These are phyloP conservation scores for Corapipo altera DNA, from an alignment of 2,113 vertebrate species.

Conservation along the genomic window DNA sequence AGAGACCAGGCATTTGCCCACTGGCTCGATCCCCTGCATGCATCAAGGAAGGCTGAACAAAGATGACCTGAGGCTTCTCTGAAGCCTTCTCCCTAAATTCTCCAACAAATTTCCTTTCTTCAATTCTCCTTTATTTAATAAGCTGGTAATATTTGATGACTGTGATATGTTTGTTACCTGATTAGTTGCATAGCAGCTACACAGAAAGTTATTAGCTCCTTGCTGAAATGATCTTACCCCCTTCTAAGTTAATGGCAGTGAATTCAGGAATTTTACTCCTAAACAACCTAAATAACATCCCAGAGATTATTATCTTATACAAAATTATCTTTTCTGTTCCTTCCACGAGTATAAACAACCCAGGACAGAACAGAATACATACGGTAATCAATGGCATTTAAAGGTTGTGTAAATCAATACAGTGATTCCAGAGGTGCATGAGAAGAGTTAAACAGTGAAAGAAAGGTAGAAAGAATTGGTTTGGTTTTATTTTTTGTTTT, in stretches of 20 bases:
- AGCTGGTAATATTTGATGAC: neutral
- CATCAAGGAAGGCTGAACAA: neutral
- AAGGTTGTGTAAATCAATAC: neutral
- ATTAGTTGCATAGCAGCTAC: neutral
- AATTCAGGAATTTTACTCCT: neutral
- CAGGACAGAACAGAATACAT: neutral
- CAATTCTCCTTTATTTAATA: neutral
- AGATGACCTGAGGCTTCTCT: neutral
- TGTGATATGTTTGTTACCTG: neutral
- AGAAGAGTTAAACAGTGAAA: constrained; percentile 11
- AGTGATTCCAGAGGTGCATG: neutral
- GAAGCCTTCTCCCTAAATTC: neutral
- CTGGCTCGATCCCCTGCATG: neutral
- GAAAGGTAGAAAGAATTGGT: neutral
- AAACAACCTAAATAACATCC: neutral
- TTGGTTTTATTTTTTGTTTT: constrained; percentile 32
- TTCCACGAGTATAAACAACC: neutral
- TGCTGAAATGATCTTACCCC: neutral
- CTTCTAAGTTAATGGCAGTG: neutral
- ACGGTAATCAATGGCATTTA: neutral
- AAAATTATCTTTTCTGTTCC: neutral
- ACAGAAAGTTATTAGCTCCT: neutral
- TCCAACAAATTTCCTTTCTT: neutral
- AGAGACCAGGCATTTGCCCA: neutral
- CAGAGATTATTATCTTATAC: neutral